Percentiles rank a stretch among this genome's conserved stretches.
phyloP scores from a whole-genome alignment of 2,113 vertebrate genomes.

The Nothocercus nigrocapillus region DNA sequence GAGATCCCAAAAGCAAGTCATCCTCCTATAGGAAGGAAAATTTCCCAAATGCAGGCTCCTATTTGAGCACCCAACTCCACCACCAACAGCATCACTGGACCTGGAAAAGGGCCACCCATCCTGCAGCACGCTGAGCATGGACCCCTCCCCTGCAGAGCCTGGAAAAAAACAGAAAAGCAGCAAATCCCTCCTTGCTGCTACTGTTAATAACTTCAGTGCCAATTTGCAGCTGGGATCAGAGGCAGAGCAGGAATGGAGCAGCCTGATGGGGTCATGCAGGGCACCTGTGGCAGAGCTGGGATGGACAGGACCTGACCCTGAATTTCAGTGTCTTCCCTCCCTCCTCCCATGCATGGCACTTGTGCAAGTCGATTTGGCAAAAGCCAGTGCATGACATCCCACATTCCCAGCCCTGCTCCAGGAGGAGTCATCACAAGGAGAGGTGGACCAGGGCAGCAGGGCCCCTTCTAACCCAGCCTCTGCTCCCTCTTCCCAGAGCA shows the following conservation, averaged over 20 bases:
- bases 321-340: neutral
- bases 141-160: fast-evolving
- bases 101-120: neutral
- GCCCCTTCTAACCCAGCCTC: neutral
- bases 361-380: neutral
- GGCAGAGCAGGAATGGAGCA: neutral
- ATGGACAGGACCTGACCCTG: neutral
- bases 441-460: neutral
- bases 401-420: neutral
- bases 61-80: neutral
- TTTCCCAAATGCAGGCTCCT: neutral
- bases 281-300: neutral
- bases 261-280: neutral
- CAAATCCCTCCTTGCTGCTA: fast-evolving
- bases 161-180: fast-evolving
- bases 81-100: neutral
- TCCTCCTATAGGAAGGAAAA: neutral
- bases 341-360: too few relatives aligned
- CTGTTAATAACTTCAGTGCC: fast-evolving
- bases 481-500: neutral
- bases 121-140: fast-evolving
- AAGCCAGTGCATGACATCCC: neutral
- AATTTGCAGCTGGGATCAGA: neutral
- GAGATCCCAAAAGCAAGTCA: neutral
- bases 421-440: neutral